Percentiles rank a stretch among this genome's conserved stretches.
phyloP scores from a whole-genome alignment of 2,113 vertebrate genomes.

The Chinchilla lanigera region DNA sequence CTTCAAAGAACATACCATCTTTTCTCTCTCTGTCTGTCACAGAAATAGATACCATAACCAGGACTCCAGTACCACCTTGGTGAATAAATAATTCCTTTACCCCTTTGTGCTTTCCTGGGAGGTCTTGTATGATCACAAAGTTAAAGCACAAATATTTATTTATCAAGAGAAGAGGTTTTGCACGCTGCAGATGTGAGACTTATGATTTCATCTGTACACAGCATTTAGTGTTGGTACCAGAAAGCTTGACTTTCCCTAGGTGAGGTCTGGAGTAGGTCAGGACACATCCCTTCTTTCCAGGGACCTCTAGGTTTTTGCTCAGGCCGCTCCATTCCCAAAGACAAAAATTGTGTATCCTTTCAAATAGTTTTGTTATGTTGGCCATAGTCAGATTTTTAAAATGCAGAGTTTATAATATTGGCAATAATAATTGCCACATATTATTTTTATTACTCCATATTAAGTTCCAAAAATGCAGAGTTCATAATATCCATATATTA shows the following conservation, averaged over 20 bases:
- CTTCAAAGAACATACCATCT: background rate
- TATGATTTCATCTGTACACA: background rate
- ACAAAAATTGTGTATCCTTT: background rate
- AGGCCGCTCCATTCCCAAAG: background rate
- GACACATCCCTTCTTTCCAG: background rate
- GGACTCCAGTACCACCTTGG: background rate
- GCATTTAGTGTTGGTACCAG: background rate
- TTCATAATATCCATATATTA: background rate
- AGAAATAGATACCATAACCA: background rate
- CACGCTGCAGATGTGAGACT: background rate
- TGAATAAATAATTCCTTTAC: background rate
- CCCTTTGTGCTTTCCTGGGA: background rate
- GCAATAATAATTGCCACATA: background rate
- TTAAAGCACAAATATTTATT: background rate
- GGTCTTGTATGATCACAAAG: background rate
- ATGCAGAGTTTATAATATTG: background rate
- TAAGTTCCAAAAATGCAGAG: background rate
- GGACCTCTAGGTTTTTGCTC: background rate
- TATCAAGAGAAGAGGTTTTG: background rate
- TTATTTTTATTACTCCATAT: background rate
- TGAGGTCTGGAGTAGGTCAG: fast-evolving
- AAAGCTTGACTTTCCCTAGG: background rate
- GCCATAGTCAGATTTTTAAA: background rate
- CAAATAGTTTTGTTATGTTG: background rate
- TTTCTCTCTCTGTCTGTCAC: background rate